Evolutionary conservation across 2,888 invertebrate genomes (phyloP).

Genomic region (Deroplatys truncata): DNA sequence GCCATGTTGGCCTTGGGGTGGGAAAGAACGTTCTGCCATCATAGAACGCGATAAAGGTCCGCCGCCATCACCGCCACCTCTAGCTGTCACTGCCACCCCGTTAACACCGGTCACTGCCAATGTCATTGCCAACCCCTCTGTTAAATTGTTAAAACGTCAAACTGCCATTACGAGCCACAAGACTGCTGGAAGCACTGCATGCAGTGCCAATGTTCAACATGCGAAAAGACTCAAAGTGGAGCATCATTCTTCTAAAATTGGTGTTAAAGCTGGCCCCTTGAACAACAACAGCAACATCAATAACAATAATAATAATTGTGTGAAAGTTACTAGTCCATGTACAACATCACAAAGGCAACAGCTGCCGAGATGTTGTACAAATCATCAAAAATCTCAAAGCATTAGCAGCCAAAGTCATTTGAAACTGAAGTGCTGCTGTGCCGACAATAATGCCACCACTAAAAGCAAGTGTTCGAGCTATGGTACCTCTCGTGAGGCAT

Average conservation of each 20-base stretch:
- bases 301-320: constrained; percentile 1
- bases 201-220: constrained; percentile 42
- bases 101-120: constrained; percentile 22
- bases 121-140: constrained; percentile 16
- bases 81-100: constrained; percentile 41
- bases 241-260: not conserved
- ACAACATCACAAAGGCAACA: constrained; percentile 16
- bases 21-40: constrained; percentile 43
- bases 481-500: not conserved
- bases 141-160: constrained; percentile 18
- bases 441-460: constrained; percentile 19
- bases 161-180: constrained; percentile 23
- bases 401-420: not conserved
- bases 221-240: constrained; percentile 41
- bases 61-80: constrained; percentile 38
- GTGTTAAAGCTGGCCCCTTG: not conserved
- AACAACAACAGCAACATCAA: constrained; percentile 1
- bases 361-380: constrained; percentile 30
- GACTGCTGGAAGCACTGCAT: constrained; percentile 13
- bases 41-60: constrained; percentile 31
- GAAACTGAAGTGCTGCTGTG: not conserved
- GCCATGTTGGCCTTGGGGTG: constrained; percentile 38
- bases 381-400: constrained; percentile 35
- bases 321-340: constrained; percentile 16
- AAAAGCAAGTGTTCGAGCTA: constrained; percentile 27